Conservation (phyloP, 2,797 vertebrate genomes). For the Tokudaia muenninki region DNA sequence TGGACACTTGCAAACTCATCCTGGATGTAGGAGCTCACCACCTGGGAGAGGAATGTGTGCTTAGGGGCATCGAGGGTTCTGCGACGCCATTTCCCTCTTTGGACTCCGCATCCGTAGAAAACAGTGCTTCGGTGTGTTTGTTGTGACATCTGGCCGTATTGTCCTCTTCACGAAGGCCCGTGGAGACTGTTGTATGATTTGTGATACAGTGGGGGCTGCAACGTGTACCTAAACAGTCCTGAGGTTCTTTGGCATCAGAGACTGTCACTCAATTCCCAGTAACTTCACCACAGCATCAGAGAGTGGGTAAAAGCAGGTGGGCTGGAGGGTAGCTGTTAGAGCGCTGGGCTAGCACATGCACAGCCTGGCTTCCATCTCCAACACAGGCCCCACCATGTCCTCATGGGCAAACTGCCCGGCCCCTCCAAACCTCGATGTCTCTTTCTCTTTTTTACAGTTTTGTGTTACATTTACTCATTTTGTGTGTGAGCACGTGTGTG, state of each 20-base stretch:
- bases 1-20: conserved; percentile 88
- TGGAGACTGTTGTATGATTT: not conserved
- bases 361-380: not conserved
- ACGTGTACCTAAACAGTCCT: not conserved
- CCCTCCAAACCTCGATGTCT: not conserved
- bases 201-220: not conserved
- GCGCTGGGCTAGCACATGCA: not conserved
- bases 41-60: conserved; percentile 70
- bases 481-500: not conserved
- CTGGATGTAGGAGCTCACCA: conserved; percentile 91
- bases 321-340: not conserved
- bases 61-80: not conserved
- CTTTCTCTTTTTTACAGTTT: not conserved
- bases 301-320: not conserved
- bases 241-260: not conserved
- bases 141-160: not conserved
- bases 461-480: not conserved
- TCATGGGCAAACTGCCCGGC: not conserved
- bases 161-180: not conserved
- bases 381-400: no score
- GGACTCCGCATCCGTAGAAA: not conserved
- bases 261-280: not conserved
- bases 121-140: not conserved
- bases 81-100: not conserved
- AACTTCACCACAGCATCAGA: not conserved